Percentiles rank a stretch among this genome's conserved stretches.
These are phyloP conservation scores for Clarias magur DNA, from an alignment of 2,113 vertebrate species.

Conservation along the genomic window DNA sequence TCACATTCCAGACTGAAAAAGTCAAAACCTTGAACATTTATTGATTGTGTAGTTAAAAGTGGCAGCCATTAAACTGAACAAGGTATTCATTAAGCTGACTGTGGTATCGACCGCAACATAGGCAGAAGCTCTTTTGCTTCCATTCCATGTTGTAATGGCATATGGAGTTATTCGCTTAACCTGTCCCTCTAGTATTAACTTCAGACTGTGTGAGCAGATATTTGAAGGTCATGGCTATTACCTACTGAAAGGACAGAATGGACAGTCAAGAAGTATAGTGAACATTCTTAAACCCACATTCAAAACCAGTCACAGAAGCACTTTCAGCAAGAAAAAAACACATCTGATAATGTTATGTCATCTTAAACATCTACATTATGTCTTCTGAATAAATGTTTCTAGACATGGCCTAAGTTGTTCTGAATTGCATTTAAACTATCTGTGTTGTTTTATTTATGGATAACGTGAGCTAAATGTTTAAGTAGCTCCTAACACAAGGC, in stretches of 20 bases:
- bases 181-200: not conserved
- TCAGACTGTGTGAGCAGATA: not conserved
- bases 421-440: too few species aligned
- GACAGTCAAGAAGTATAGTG: not conserved
- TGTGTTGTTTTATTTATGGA: too few species aligned
- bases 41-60: slow-evolving; percentile 21
- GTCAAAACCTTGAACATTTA: slow-evolving; percentile 3
- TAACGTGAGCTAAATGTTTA: too few species aligned
- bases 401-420: too few species aligned
- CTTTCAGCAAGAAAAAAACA: too few species aligned
- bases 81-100: slow-evolving; percentile 19
- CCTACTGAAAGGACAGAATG: not conserved
- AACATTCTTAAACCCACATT: not conserved
- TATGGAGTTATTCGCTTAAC: not conserved
- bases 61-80: slow-evolving; percentile 10
- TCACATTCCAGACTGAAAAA: not conserved
- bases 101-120: not conserved
- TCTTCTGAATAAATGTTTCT: too few species aligned
- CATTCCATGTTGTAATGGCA: not conserved
- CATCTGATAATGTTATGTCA: too few species aligned
- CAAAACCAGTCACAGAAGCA: too few species aligned
- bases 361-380: too few species aligned
- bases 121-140: not conserved
- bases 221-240: not conserved
- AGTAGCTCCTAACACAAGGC: too few species aligned